Percentiles rank a stretch among this genome's conserved stretches.
Conservation (phyloP, 2,888 invertebrate species). For the Lydus trimaculatus region DNA sequence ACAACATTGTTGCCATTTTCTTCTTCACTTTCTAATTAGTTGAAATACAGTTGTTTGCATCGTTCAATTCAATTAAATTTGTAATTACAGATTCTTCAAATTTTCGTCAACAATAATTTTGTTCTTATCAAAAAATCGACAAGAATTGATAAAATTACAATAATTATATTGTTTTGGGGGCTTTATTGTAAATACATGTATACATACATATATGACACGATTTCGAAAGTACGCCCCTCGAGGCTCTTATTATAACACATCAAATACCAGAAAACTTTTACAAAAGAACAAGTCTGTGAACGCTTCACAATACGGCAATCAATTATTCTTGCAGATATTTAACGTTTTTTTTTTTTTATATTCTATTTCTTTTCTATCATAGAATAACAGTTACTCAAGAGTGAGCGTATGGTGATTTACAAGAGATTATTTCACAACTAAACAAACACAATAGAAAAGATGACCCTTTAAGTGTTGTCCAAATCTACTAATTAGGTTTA, state of each 20-base stretch:
- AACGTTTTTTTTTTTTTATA: conserved; percentile 21
- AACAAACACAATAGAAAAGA: conserved; percentile 23
- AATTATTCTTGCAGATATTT: conserved; percentile 34
- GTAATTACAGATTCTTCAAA: neutral
- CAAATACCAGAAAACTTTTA: conserved; percentile 29
- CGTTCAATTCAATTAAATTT: neutral
- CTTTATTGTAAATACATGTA: neutral
- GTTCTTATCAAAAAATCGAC: neutral
- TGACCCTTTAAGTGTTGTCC: conserved; percentile 13
- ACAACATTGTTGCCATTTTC: neutral
- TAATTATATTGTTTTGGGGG: conserved; percentile 1
- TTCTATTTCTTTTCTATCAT: neutral
- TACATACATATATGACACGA: conserved; percentile 12
- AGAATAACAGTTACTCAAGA: conserved; percentile 8
- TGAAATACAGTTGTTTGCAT: neutral
- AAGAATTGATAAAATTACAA: neutral
- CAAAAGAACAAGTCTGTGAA: conserved; percentile 35
- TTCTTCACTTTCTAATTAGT: conserved; percentile 5
- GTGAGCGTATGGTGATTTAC: conserved; percentile 23
- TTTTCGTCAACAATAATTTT: neutral
- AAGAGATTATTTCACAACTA: conserved; percentile 29
- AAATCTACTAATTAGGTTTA: neutral
- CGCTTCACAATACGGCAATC: conserved; percentile 33
- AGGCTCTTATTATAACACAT: conserved; percentile 35
- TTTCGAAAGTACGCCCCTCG: conserved; percentile 31